Evolutionary conservation across 2,797 vertebrate species (phyloP), one percentile per base, ranked within the genome.

Genomic region (Salmo trutta): DNA sequence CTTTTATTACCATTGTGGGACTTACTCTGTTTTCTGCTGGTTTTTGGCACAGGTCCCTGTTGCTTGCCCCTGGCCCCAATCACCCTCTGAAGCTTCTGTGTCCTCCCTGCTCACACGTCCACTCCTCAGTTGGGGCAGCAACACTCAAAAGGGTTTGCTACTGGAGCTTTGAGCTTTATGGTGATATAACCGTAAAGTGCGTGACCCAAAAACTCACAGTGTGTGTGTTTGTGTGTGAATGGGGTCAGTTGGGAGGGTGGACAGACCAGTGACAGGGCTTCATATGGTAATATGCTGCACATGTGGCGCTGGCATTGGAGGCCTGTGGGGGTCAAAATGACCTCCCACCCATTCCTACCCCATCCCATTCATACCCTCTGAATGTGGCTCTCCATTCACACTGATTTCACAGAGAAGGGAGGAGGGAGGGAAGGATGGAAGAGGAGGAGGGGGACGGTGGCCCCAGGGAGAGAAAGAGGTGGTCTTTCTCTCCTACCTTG

Each of bases 221-320:
- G 71, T 76, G 67, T 75, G 77, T 76, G 69, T 53, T 36, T 74
- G 76, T 83, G 82, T 92, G 82, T 83, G 88, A 90, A 89, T 87
- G 84, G 81, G 89, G 86, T 90, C 88, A 87, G 88, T 88, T 79
- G 81, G 85, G 87, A 87, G 86, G 87, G 90, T 85, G 88, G 90
- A 88, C 87, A 85, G 88, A 81, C 84, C 83, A 85, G 87, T 90
- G 92, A 91, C 91, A 88, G 77, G 89, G 88, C 91, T 93, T 94
- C 92, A 93, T 93, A 94, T 94, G 93, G 91, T 92, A 94, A 94
- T 94, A 91, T 89, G 90, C 87, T 88, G 87, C 91, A 91, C 90
- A 93, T 93, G 92, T 92, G 90, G 88, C 89, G 90, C 84, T 79
- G 86, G 85, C 79, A 89, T 87, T 77, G 86, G 86, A 86, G 86